A percentile compares a stretch with the other conserved stretches of the same genome.
phyloP scores from a whole-genome alignment of 1,140 invertebrate species.

The Drosophila aff. region DNA sequence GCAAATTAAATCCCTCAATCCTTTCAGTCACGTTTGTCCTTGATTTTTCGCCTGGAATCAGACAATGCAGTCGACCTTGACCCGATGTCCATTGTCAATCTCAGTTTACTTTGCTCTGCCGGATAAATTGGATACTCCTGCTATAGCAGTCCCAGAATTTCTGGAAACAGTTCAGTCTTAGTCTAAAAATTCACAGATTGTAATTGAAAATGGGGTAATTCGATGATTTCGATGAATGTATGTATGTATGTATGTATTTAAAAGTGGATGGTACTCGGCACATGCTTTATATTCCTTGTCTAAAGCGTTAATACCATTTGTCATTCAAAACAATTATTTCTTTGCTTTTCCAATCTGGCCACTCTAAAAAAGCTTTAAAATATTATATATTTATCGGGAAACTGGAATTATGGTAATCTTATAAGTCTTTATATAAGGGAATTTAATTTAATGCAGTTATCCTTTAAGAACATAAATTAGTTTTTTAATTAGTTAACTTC shows the following conservation, averaged over 20 bases:
- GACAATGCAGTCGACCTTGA: constrained; percentile 32
- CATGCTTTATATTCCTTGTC: not conserved
- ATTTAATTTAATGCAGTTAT: not conserved
- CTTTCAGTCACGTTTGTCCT: constrained; percentile 31
- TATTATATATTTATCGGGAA: no score
- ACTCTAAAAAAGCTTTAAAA: not conserved
- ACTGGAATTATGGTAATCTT: not conserved
- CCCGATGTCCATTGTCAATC: constrained; percentile 5
- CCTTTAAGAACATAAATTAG: not conserved
- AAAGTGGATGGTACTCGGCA: not conserved
- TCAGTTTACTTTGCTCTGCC: not conserved
- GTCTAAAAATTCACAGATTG: not conserved
- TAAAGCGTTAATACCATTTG: not conserved
- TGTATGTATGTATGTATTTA: not conserved
- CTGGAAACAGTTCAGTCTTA: no score
- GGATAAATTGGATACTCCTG: constrained; percentile 20
- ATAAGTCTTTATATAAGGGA: not conserved
- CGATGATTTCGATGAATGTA: no score
- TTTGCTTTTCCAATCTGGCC: not conserved
- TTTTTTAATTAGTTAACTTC: not conserved
- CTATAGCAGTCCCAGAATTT: no score
- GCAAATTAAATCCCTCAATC: constrained; percentile 27
- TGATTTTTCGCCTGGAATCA: constrained; percentile 1
- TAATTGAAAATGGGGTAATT: not conserved
- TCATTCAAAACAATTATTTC: not conserved